These are phyloP conservation scores for Brachyhypopomus occidentalis DNA, from an alignment of 2,113 vertebrate species.

Conservation along the genomic window DNA sequence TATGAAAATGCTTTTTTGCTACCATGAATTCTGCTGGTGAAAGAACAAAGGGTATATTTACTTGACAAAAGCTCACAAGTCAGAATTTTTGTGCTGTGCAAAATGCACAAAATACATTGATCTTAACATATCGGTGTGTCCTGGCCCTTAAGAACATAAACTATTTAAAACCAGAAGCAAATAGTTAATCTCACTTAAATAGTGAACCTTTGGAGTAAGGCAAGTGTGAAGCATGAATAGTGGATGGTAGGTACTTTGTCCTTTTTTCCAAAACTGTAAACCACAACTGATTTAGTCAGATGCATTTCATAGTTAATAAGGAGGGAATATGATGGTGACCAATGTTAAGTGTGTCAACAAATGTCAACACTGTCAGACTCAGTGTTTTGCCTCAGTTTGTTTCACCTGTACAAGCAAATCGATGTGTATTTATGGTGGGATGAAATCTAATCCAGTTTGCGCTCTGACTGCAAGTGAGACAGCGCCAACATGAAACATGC, in stretches of 20 bases:
- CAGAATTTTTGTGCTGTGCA: background rate
- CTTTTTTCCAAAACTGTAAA: background rate
- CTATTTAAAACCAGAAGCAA: too few species aligned
- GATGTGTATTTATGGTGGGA: constrained; percentile 72
- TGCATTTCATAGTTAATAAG: constrained; percentile 13
- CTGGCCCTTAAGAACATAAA: too few species aligned
- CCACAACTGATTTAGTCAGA: background rate
- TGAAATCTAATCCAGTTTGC: constrained; percentile 66
- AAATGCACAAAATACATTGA: background rate
- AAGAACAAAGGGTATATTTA: background rate
- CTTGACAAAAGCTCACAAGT: constrained; percentile 18
- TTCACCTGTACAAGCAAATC: constrained; percentile 68
- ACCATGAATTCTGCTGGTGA: background rate
- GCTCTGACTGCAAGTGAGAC: constrained; percentile 57
- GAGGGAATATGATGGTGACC: constrained; percentile 22
- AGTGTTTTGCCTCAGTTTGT: constrained; percentile 67
- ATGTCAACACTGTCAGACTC: constrained; percentile 49
- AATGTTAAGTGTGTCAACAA: background rate
- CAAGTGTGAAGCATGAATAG: too few species aligned
- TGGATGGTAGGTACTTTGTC: too few species aligned
- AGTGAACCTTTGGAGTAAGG: too few species aligned
- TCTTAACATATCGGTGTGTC: too few species aligned
- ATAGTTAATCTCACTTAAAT: too few species aligned
- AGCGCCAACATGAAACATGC: constrained; percentile 42
- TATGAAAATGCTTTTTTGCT: constrained; percentile 60